These are phyloP conservation scores for Eupleurogrammus muticus DNA, from an alignment of 2,797 vertebrate genomes.

Conservation along the genomic window DNA sequence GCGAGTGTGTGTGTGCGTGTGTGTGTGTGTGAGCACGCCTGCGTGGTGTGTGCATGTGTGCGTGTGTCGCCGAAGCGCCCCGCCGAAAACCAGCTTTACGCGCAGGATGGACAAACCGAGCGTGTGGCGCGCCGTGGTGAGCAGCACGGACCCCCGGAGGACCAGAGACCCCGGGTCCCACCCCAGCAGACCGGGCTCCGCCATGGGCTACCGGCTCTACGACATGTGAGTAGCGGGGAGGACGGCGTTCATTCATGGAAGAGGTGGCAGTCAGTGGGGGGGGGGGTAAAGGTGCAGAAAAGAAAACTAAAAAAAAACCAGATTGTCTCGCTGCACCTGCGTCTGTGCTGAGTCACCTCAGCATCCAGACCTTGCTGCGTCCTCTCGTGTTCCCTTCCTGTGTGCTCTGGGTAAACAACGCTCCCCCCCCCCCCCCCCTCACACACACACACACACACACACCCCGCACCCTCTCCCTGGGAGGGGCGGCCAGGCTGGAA, in stretches of 20 bases:
- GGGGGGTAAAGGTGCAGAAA: conserved; percentile 50
- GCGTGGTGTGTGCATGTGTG: conserved; percentile 82
- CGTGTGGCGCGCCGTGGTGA: conserved; percentile 82
- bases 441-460: no score
- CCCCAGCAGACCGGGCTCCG: conserved; percentile 76
- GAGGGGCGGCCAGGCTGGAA: conserved; percentile 41
- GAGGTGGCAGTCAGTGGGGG: conserved; percentile 24
- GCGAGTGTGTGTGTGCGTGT: conserved; percentile 79
- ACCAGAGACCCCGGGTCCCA: conserved; percentile 70
- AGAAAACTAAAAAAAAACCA: no score
- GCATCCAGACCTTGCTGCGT: conserved; percentile 57
- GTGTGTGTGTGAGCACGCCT: conserved; percentile 81
- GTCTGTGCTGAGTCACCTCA: conserved; percentile 76
- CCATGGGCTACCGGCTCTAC: conserved; percentile 94
- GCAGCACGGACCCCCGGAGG: conserved; percentile 79
- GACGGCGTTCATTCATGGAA: conserved; percentile 60
- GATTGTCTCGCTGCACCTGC: conserved; percentile 36
- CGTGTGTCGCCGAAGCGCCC: conserved; percentile 69
- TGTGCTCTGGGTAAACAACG: conserved; percentile 70
- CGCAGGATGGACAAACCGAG: conserved; percentile 84
- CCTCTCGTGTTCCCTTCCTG: conserved; percentile 58
- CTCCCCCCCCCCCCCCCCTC: no score
- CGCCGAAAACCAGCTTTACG: conserved; percentile 67
- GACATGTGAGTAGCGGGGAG: conserved; percentile 92
- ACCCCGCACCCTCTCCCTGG: conserved; percentile 40